Conservation (phyloP, 2,888 invertebrate genomes). For the Brachycybe producta region DNA sequence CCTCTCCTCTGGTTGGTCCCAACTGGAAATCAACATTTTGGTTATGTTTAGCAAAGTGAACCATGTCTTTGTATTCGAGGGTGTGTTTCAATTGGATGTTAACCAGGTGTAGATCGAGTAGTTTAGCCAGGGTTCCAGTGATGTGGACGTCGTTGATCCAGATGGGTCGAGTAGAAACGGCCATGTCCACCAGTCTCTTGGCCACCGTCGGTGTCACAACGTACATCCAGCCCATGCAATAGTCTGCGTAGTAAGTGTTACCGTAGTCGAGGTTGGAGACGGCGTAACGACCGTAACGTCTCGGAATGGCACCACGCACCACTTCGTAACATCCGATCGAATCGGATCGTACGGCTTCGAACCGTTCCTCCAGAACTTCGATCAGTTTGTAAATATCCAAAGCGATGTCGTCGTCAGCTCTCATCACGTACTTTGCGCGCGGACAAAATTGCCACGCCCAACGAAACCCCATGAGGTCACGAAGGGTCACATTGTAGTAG, state of each 20-base stretch:
- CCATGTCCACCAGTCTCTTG: neutral
- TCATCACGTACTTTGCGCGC: neutral
- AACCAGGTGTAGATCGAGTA: neutral
- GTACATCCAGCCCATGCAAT: constrained; percentile 15
- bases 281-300: constrained; percentile 7
- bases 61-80: neutral
- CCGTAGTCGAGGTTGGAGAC: neutral
- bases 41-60: too few species aligned
- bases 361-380: constrained; percentile 4
- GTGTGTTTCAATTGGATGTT: constrained; percentile 7
- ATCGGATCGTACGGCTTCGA: neutral
- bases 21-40: too few species aligned
- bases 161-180: neutral
- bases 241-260: neutral
- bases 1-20: too few species aligned
- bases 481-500: constrained; percentile 11
- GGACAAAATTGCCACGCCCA: constrained; percentile 11
- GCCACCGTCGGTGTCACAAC: constrained; percentile 8
- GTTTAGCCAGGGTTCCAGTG: constrained; percentile 9
- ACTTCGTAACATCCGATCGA: constrained; percentile 13
- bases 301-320: constrained; percentile 1
- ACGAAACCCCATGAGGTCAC: constrained; percentile 15
- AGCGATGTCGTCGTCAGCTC: constrained; percentile 13
- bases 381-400: constrained; percentile 10
- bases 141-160: constrained; percentile 17